Conservation (phyloP, 2,888 invertebrate genomes). For the Phyto melanocephala region DNA sequence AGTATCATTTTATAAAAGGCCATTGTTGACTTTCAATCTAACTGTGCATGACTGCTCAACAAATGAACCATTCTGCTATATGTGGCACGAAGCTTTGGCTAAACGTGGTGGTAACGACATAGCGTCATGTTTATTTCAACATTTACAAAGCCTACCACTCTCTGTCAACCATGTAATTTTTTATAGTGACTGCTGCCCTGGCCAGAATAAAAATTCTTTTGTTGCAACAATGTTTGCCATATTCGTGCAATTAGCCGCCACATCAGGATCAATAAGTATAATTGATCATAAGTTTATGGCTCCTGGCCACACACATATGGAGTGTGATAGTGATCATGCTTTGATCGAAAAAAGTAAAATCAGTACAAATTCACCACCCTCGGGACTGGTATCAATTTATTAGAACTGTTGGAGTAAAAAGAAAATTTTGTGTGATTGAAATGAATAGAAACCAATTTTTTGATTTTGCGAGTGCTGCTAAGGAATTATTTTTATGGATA, state of each 20-base stretch:
- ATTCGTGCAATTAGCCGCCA: conserved; percentile 17
- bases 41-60: too few relatives aligned
- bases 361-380: conserved; percentile 22
- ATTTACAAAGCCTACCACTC: not conserved
- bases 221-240: conserved; percentile 34
- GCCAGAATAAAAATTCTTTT: conserved; percentile 24
- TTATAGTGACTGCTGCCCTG: not conserved
- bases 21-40: too few relatives aligned
- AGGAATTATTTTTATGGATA: conserved; percentile 23
- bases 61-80: too few relatives aligned
- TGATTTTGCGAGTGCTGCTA: too few relatives aligned
- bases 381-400: conserved; percentile 39
- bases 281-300: conserved; percentile 42
- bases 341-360: conserved; percentile 8
- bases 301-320: conserved; percentile 21
- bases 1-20: too few relatives aligned
- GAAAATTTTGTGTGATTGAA: too few relatives aligned
- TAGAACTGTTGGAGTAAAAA: conserved; percentile 28
- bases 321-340: conserved; percentile 20
- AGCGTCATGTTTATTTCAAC: not conserved
- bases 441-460: too few relatives aligned
- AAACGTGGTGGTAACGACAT: conserved; percentile 19
- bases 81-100: too few relatives aligned
- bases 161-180: conserved; percentile 5
- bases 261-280: too few relatives aligned